phyloP scores from a whole-genome alignment of 2,888 invertebrate species.

The Drosophila subquinaria region DNA sequence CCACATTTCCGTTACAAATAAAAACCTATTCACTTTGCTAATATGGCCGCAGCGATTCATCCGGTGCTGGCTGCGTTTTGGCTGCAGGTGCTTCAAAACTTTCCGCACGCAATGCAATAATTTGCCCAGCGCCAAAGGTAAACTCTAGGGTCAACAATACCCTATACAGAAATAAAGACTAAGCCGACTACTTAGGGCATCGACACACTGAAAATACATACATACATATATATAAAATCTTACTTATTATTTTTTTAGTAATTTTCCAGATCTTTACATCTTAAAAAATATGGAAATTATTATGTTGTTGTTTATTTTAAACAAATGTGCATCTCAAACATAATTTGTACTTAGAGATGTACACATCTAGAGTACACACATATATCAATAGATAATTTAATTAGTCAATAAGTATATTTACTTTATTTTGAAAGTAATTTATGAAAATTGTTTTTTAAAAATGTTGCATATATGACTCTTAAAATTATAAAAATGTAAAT shows the following conservation, averaged over 20 bases:
- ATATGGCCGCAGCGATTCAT: conserved; percentile 76
- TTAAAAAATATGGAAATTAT: no score
- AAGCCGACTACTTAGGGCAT: background rate
- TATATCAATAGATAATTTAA: no score
- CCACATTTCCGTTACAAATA: conserved; percentile 79
- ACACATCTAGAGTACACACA: no score
- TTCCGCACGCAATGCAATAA: conserved; percentile 77
- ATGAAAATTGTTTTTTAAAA: no score
- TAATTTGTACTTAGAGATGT: no score
- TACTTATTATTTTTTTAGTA: background rate
- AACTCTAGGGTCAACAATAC: conserved; percentile 33
- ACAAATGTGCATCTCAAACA: no score
- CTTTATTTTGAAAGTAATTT: no score
- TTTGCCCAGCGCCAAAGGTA: conserved; percentile 50
- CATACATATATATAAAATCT: background rate
- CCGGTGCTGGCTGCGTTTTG: conserved; percentile 70
- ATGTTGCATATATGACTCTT: no score
- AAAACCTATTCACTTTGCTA: conserved; percentile 81
- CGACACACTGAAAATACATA: background rate
- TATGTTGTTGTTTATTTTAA: no score
- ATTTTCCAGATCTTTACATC: no score
- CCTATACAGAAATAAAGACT: conserved; percentile 16
- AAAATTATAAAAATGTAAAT: no score
- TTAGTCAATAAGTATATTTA: no score
- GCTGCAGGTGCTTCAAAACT: conserved; percentile 66